Evolutionary conservation across 2,797 vertebrate genomes (phyloP).

Genomic region (Anas flavirostris): DNA sequence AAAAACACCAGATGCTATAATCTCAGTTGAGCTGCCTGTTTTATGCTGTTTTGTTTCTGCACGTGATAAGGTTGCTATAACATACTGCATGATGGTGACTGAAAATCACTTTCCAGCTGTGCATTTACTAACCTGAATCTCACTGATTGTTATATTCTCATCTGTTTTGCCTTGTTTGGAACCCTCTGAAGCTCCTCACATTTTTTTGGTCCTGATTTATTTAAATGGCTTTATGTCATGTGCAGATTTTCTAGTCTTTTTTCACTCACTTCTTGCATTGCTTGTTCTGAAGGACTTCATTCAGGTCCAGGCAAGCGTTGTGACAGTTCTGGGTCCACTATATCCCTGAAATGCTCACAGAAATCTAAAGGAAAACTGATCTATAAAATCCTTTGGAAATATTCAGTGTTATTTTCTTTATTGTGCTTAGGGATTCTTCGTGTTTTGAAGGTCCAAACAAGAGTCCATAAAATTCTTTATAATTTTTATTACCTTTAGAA

Average conservation of each 20-base stretch:
- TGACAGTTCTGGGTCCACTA: neutral
- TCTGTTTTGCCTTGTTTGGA: neutral
- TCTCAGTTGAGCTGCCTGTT: neutral
- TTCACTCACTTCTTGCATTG: neutral
- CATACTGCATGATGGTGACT: neutral
- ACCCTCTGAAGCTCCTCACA: neutral
- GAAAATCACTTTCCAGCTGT: neutral
- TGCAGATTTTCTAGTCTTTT: neutral
- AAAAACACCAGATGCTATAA: neutral
- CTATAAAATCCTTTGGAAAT: neutral
- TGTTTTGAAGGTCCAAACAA: neutral
- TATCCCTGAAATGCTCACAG: neutral
- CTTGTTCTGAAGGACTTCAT: neutral
- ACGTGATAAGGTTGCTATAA: neutral
- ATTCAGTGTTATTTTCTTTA: neutral
- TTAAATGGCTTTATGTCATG: neutral
- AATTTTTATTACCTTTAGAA: neutral
- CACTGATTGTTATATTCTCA: neutral
- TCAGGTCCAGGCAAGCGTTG: neutral
- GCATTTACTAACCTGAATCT: neutral
- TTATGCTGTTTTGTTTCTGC: neutral
- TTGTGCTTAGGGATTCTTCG: neutral
- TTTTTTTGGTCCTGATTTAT: neutral
- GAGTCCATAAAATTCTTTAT: neutral
- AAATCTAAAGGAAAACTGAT: neutral